Evolutionary conservation across 1,140 invertebrate species (phyloP), one percentile per base, ranked within the genome.

Genomic region (Micrasema minimum): DNA sequence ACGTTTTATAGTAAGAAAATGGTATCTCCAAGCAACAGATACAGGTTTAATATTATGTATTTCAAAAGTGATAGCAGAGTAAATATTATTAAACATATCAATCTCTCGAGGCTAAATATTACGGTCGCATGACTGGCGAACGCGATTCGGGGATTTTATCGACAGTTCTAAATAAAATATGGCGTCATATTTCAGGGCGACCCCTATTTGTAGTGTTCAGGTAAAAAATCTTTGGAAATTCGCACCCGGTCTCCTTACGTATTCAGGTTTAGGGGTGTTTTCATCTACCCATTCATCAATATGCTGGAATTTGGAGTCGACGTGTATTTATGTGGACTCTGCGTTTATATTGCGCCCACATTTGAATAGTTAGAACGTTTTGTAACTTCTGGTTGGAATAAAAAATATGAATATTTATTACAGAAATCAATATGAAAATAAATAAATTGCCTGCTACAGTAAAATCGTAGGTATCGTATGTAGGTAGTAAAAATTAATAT

Each of bases 261-360:
- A 66, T 75, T 71, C 69, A 71, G 66, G 41, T 46, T 22, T 45
- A 48, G 48, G 69, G 61, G 62, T 62, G 50, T 37, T 75, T 74
- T 72, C 66, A 69, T 71, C 69, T 62, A 67, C 51, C 61, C 35
- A 75, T 75, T 75, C 73, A 75, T 75, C 69, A 75, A 70, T 62
- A 59, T 48, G 59, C 20, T 37, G 23, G 41, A 50, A 43, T 43
- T 31, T 53, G 37, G 10, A 43, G 66, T 43, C 22, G 66, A 10
- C 20, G 59, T 31, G 65, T 43, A 69, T 72, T 69, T 72, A 72
- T 69, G 66, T 23, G 16, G 16, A 69, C 38, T 71, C 45, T 48
- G 37, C 64, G 61, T 64, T 46, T 55, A 71, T 68, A 67, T 71
- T 71, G 68, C 68, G 35, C 31, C 23, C 7, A 31, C 26, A 31